Evolutionary conservation across 2,888 invertebrate species (phyloP), one percentile per base, ranked within the genome.

Genomic region (Oscheius sp.): DNA sequence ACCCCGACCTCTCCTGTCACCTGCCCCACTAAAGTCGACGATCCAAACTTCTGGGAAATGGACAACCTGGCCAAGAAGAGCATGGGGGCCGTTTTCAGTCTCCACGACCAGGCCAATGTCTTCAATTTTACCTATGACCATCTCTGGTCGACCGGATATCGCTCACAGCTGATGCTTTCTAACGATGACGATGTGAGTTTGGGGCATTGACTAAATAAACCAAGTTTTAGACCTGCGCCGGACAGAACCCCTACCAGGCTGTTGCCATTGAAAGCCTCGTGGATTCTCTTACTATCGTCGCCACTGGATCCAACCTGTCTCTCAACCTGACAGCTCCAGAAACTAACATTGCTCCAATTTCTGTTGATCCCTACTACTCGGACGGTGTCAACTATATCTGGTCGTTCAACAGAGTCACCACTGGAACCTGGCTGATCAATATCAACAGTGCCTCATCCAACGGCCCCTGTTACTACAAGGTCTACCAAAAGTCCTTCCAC

Each of bases 401-500:
- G 78, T 32, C 70, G 1, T 76, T 75, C 9, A 62, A 62, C 11
- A 75, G 80, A 1, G 57, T 73, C 29, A 48, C 48, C n/a, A 63
- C 48, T n/a, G 85, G 85, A 60, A 77, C 76, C 65, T 85, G 80
- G 80, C 78, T 83, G 37, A 76, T 81, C 73, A 76, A 42, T 21
- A 35, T 84, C n/a, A 57, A 76, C 21, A 65, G 79, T 10, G 9
- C 32, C 7, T 29, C 58, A 1, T 42, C 68, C 37, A 75, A 68
- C 35, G 59, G 75, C 47, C 60, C 79, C 21, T 85, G 85, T 74
- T 73, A 75, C 7, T 80, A 79, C 74, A 81, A 81, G 53, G 78
- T 83, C 37, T 82, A 76, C 32, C 83, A 81, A 57, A 79, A 79
- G 76, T 76, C 76, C 35, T 79, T 65, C 75, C 78, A 82, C 72